Evolutionary conservation across 1,140 invertebrate genomes (phyloP).

Genomic region (Tribolium madens): DNA sequence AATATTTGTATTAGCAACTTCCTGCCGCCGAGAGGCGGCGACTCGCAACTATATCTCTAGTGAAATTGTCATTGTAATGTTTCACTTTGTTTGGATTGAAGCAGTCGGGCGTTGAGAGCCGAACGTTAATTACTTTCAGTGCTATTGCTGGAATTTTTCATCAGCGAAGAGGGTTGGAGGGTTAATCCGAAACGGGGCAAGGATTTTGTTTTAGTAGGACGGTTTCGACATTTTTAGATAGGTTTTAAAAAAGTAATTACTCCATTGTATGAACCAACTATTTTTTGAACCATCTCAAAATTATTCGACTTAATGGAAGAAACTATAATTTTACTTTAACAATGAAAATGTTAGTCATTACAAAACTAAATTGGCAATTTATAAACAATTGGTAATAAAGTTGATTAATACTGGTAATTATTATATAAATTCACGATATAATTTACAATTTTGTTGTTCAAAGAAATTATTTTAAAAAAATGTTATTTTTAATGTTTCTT

Average conservation of each 20-base stretch:
- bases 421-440: no score
- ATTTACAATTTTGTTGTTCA: no score
- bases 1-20: slow-evolving; percentile 44
- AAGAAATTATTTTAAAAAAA: no score
- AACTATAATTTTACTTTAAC: no score
- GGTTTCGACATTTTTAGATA: not conserved
- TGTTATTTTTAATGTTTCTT: no score
- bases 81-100: slow-evolving; percentile 9
- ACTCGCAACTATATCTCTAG: slow-evolving; percentile 36
- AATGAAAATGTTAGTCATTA: no score
- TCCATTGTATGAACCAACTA: not conserved
- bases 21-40: slow-evolving; percentile 1
- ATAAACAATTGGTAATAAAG: no score
- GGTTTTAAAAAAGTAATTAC: not conserved
- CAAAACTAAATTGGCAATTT: no score
- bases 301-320: no score
- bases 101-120: slow-evolving; percentile 1
- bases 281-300: no score
- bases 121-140: slow-evolving; percentile 20
- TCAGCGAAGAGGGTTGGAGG: not conserved
- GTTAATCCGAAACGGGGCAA: not conserved
- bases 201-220: not conserved
- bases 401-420: no score
- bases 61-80: slow-evolving; percentile 38
- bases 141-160: slow-evolving; percentile 11